These are phyloP conservation scores for Venustaconcha ellipsiformis DNA, from an alignment of 1,140 invertebrate genomes.

Conservation along the genomic window DNA sequence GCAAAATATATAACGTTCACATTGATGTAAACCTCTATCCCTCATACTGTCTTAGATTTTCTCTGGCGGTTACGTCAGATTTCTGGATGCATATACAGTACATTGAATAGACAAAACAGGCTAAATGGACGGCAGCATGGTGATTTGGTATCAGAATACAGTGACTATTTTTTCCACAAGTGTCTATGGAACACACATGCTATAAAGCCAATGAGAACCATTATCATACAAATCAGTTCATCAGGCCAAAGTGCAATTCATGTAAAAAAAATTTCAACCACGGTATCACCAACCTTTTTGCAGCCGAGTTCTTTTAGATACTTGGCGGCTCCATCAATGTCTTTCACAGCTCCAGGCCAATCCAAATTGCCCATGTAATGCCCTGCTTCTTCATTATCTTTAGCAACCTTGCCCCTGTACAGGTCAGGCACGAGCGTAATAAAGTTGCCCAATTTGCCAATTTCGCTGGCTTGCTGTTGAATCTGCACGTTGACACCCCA, in stretches of 20 bases:
- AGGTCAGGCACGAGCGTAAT: slow-evolving; percentile 60
- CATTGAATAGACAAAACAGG: too few species aligned
- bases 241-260: background rate
- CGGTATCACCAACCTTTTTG: slow-evolving; percentile 34
- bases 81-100: too few species aligned
- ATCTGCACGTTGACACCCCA: slow-evolving; percentile 67
- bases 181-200: too few species aligned
- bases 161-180: background rate
- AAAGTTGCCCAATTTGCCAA: slow-evolving; percentile 43
- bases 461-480: slow-evolving; percentile 46
- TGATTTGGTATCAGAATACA: background rate
- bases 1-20: too few species aligned
- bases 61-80: too few species aligned
- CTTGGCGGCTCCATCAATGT: slow-evolving; percentile 55
- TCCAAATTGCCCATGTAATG: slow-evolving; percentile 62
- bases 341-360: slow-evolving; percentile 61
- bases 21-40: too few species aligned
- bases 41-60: too few species aligned
- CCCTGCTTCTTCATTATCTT: slow-evolving; percentile 57
- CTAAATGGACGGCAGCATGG: too few species aligned
- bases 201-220: background rate
- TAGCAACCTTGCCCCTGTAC: slow-evolving; percentile 61
- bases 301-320: slow-evolving; percentile 51
- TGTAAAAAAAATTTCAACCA: background rate
- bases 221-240: background rate